Evolutionary conservation across 2,797 vertebrate genomes (phyloP).

Genomic region (Gadopsis bispinosus): DNA sequence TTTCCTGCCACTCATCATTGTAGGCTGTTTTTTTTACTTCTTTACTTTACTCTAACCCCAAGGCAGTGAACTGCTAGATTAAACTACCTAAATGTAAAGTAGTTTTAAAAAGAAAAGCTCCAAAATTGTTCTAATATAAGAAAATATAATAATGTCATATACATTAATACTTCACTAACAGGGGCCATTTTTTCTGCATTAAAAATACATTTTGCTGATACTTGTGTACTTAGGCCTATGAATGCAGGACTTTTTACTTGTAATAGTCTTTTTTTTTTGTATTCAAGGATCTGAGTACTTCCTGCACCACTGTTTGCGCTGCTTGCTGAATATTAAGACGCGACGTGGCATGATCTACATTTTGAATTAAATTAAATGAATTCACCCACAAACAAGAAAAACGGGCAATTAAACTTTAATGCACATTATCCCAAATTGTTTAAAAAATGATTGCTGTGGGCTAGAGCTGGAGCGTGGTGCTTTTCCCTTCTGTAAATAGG

Average conservation of each 20-base stretch:
- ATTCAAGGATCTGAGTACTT: background rate
- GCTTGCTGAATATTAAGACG: background rate
- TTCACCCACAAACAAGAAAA: too few relatives aligned
- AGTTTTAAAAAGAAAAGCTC: background rate
- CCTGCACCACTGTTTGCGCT: too few relatives aligned
- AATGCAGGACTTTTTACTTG: background rate
- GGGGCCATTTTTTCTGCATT: background rate
- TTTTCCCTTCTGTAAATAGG: too few relatives aligned
- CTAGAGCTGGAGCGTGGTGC: background rate
- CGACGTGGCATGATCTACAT: background rate
- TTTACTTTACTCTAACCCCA: background rate
- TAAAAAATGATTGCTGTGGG: background rate
- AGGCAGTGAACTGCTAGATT: background rate
- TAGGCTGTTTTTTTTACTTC: background rate
- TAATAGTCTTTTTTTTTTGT: background rate
- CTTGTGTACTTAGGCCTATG: background rate
- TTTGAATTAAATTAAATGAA: too few relatives aligned
- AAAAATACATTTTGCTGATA: background rate
- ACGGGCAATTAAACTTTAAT: background rate
- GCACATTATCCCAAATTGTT: background rate
- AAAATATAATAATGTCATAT: background rate
- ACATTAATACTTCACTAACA: background rate
- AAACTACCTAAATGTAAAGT: background rate
- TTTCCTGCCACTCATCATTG: background rate
- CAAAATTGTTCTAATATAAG: background rate